These are phyloP conservation scores for Augochlora pura DNA, from an alignment of 1,140 invertebrate genomes.

Conservation along the genomic window DNA sequence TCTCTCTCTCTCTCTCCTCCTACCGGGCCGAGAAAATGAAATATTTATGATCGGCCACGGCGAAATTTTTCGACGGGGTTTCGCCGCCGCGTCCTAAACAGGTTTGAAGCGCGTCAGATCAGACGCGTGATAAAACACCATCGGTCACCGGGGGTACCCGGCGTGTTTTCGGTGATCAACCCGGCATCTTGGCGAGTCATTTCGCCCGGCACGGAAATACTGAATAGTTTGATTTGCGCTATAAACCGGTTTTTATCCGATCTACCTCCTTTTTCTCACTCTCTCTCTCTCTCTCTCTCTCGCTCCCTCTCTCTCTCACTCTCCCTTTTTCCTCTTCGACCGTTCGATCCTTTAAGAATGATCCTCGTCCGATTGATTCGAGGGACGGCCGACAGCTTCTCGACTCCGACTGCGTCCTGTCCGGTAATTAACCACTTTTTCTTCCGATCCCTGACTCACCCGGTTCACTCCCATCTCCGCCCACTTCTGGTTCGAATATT, in stretches of 20 bases:
- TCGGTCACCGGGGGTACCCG: conserved; percentile 28
- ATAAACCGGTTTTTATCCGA: conserved; percentile 59
- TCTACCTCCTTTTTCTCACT: conserved; percentile 21
- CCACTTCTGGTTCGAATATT: not conserved
- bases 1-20: too few relatives aligned
- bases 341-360: conserved; percentile 38
- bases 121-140: conserved; percentile 54
- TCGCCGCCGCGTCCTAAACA: conserved; percentile 46
- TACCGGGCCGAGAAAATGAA: conserved; percentile 36
- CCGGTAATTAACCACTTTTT: conserved; percentile 50
- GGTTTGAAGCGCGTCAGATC: conserved; percentile 59
- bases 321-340: not conserved
- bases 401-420: conserved; percentile 43
- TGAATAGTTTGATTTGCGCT: conserved; percentile 57
- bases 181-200: conserved; percentile 45
- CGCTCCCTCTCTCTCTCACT: not conserved
- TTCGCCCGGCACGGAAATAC: conserved; percentile 38
- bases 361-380: conserved; percentile 55
- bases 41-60: conserved; percentile 47
- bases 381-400: conserved; percentile 47
- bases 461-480: not conserved
- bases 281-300: conserved; percentile 6
- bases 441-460: not conserved
- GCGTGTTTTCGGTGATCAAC: conserved; percentile 25
- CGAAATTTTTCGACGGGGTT: conserved; percentile 12